Base-by-base conservation (phyloP, 35 echinoderm and acorn worm genomes). In the Amphiura filiformis region DNA sequence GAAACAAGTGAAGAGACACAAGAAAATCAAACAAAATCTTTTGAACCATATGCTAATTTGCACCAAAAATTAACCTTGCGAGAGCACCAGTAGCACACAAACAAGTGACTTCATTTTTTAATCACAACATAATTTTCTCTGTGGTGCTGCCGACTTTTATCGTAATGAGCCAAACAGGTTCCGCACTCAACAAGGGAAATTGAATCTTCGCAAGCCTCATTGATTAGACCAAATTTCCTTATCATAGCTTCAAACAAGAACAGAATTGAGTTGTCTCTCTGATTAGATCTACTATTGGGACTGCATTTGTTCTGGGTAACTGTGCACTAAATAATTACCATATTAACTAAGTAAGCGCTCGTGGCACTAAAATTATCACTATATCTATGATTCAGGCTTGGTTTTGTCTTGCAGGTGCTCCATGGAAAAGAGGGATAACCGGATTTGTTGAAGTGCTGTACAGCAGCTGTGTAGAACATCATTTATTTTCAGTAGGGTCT, bases 171-270 rank as follows among this genome's bases (percentile, higher is more conserved):
- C 61, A 70, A 70, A 70, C 15, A 70, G 61, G 61, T 70, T 70
- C 61, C 61, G 61, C 61, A 70, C 61, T 70, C 61, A 70, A 70
- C 61, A 70, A 70, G 61, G 61, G 61, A 70, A 70, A 70, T 70
- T 70, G 61, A 70, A 70, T 70, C 61, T 26, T 18, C 61, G 1
- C 61, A 18, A 26, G 61, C 61, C 61, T 70, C 26, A n/a, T 70
- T 70, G 61, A 70, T 70, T 26, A 70, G 15, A n/a, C 61, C 61
- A 70, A 70, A 70, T 70, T 70, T 70, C 61, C 61, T 70, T 70
- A 70, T 70, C 61, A 70, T 18, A n/a, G 26, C 61, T 26, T 70
- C 28, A 5, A 70, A 70, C 28, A 70, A 70, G 15, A 70, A 30
- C 61, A n/a, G 61, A 23, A 23, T 70, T 47, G 41, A 47, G 41